Evolutionary conservation across 2,888 invertebrate species (phyloP).

Genomic region (Scaptomyza reducta): DNA sequence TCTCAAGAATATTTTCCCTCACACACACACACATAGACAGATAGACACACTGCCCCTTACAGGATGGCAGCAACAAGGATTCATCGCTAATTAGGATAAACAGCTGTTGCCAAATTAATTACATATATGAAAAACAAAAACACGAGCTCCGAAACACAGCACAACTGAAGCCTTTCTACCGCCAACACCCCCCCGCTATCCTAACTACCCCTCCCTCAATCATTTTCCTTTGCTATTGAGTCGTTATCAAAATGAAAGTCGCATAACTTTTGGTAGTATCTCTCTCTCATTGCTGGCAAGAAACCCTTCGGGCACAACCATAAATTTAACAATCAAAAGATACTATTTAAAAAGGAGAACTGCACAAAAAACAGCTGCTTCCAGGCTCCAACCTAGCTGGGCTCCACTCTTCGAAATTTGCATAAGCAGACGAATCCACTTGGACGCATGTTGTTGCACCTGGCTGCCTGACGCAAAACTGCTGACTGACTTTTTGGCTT

Average conservation of each 20-base stretch:
- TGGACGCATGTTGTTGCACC: slow-evolving; percentile 28
- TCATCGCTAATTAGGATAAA: slow-evolving; percentile 74
- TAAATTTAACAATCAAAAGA: slow-evolving; percentile 53
- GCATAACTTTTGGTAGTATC: slow-evolving; percentile 18
- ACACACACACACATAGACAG: slow-evolving; percentile 2
- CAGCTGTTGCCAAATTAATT: slow-evolving; percentile 79
- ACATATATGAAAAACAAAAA: slow-evolving; percentile 66
- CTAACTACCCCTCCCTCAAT: background rate
- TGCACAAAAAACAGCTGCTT: slow-evolving; percentile 23
- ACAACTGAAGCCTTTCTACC: slow-evolving; percentile 8
- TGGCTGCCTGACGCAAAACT: slow-evolving; percentile 25
- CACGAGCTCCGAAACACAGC: slow-evolving; percentile 29
- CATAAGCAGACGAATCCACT: slow-evolving; percentile 58
- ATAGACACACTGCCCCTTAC: background rate
- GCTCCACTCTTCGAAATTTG: slow-evolving; percentile 49
- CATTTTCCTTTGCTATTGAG: background rate
- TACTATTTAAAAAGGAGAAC: slow-evolving; percentile 39
- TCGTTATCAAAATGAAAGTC: slow-evolving; percentile 26
- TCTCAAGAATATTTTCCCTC: background rate
- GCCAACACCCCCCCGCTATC: background rate
- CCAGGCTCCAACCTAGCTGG: background rate
- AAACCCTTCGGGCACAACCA: slow-evolving; percentile 22
- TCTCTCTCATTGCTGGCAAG: slow-evolving; percentile 13
- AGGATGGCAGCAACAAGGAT: slow-evolving; percentile 33
- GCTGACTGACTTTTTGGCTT: slow-evolving; percentile 35